Conservation (phyloP, 2,113 vertebrate species). For the Cynopterus brachyotis region DNA sequence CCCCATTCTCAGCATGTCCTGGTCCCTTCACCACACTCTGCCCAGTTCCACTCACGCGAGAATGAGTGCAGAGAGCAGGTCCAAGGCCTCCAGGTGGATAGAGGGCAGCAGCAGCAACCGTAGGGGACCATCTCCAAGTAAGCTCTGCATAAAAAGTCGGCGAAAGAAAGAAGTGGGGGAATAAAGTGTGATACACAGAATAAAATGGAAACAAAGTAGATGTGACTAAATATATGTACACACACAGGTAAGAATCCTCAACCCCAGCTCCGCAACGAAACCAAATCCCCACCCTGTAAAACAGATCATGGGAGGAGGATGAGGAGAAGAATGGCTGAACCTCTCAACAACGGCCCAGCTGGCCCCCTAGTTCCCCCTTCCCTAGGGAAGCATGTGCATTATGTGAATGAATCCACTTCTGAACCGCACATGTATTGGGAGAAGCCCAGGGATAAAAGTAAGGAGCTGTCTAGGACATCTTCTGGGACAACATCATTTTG, state of each 20-base stretch:
- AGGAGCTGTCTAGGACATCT: neutral
- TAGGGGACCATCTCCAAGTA: constrained; percentile 89
- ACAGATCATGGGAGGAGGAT: neutral
- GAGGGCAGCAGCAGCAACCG: constrained; percentile 88
- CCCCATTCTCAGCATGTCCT: rapidly evolving
- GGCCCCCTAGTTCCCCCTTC: neutral
- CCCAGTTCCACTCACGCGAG: constrained; percentile 85
- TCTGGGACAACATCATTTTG: neutral
- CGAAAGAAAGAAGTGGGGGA: neutral
- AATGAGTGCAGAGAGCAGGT: constrained; percentile 89
- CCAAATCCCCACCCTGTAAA: neutral
- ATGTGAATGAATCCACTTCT: neutral
- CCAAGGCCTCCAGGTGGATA: constrained; percentile 87
- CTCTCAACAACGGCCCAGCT: neutral
- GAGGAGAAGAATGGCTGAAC: too few relatives aligned
- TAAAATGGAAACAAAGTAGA: neutral
- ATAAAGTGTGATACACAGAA: neutral
- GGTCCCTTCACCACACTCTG: neutral
- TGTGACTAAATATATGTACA: rapidly evolving
- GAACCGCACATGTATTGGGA: rapidly evolving
- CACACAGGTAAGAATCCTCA: neutral
- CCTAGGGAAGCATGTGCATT: neutral
- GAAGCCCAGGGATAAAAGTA: neutral
- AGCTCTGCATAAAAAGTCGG: constrained; percentile 79
- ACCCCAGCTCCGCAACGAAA: neutral